phyloP scores from a whole-genome alignment of 1,140 invertebrate genomes.

The Formica exsecta region DNA sequence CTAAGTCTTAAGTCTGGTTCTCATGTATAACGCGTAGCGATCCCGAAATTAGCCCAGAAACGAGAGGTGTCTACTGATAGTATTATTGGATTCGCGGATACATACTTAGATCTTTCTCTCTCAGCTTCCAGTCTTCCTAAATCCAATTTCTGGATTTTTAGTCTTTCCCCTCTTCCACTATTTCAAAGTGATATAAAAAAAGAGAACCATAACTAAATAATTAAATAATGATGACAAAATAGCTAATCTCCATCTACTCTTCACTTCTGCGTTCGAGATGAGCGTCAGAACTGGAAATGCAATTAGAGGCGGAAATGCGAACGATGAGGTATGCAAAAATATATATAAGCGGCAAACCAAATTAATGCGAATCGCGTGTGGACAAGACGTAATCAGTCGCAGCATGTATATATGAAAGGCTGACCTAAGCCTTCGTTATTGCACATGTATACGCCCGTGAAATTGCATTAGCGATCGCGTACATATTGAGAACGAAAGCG shows the following conservation, averaged over 20 bases:
- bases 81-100: constrained; percentile 52
- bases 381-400: constrained; percentile 74
- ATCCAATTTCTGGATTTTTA: background rate
- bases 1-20: constrained; percentile 72
- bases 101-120: constrained; percentile 28
- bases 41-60: constrained; percentile 56
- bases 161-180: background rate
- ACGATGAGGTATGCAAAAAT: constrained; percentile 29
- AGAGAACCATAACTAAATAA: background rate
- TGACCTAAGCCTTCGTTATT: constrained; percentile 77
- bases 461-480: constrained; percentile 75
- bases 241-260: background rate
- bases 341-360: constrained; percentile 51
- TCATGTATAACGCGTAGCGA: constrained; percentile 72
- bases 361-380: constrained; percentile 56
- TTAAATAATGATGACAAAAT: background rate
- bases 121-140: constrained; percentile 26
- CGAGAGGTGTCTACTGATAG: constrained; percentile 40
- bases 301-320: constrained; percentile 31
- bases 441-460: constrained; percentile 72
- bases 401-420: constrained; percentile 68
- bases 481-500: constrained; percentile 68
- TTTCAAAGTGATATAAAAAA: background rate
- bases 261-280: background rate
- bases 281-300: background rate